Percentiles rank a stretch among this genome's conserved stretches.
phyloP scores from a whole-genome alignment of 1,140 invertebrate species.

The Dysdera silvatica region DNA sequence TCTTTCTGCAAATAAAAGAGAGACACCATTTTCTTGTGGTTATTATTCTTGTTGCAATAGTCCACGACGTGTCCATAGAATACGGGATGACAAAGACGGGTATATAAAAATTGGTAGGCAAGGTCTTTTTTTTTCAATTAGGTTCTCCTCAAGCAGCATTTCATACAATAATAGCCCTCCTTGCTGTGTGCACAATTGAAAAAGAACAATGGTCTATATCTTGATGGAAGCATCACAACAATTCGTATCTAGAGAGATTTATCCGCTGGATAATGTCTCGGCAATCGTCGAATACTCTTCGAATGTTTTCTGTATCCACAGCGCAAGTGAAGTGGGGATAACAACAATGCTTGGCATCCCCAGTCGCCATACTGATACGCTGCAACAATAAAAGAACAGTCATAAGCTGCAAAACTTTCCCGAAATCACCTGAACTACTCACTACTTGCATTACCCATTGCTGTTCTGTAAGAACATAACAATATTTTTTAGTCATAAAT shows the following conservation, averaged over 20 bases:
- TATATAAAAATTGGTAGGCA: constrained; percentile 1
- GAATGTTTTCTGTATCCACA: constrained; percentile 99
- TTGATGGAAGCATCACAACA: constrained; percentile 67
- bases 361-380: constrained; percentile 97
- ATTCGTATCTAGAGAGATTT: constrained; percentile 98
- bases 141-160: constrained; percentile 13
- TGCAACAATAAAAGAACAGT: constrained; percentile 52
- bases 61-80: too few species aligned
- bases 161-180: neutral
- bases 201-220: constrained; percentile 1
- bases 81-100: constrained; percentile 15
- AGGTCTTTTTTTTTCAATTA: too few species aligned
- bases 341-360: constrained; percentile 98
- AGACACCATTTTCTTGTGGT: too few species aligned
- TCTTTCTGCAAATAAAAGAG: too few species aligned
- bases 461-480: too few species aligned
- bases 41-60: too few species aligned
- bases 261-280: constrained; percentile 99
- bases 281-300: constrained; percentile 99
- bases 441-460: too few species aligned
- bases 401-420: too few species aligned
- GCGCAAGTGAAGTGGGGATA: constrained; percentile 99
- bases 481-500: too few species aligned
- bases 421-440: too few species aligned
- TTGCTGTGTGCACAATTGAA: constrained; percentile 11